Percentiles rank a stretch among this genome's conserved stretches.
These are phyloP conservation scores for Platygyra sinensis DNA, from an alignment of 64 coral and sea anemone genomes.

Conservation along the genomic window DNA sequence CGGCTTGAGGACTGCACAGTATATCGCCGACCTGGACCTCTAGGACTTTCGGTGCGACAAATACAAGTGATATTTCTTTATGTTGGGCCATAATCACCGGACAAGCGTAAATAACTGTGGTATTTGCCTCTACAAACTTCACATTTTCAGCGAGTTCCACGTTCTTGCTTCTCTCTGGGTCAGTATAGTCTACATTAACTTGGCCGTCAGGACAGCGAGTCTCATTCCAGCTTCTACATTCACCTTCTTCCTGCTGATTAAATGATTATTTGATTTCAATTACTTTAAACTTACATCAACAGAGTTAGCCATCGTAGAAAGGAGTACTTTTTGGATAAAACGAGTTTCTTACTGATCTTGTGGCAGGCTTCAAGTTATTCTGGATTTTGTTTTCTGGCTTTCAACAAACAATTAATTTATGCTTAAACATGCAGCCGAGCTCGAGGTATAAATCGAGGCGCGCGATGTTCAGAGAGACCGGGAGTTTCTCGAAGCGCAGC, in stretches of 20 bases:
- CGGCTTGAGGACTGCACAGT: conserved; percentile 50
- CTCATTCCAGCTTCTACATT: conserved; percentile 29
- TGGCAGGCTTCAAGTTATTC: too few species aligned
- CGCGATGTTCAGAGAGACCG: too few species aligned
- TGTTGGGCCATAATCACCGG: conserved; percentile 19
- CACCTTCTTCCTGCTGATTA: background rate
- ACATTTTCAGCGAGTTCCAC: conserved; percentile 27
- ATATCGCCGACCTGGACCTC: conserved; percentile 5
- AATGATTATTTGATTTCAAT: background rate
- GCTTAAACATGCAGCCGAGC: too few species aligned
- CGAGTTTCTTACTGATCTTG: too few species aligned
- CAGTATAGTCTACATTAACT: conserved; percentile 23
- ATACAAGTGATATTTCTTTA: background rate
- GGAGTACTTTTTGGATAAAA: too few species aligned
- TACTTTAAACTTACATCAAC: background rate
- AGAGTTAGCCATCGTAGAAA: too few species aligned
- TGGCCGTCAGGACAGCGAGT: conserved; percentile 36
- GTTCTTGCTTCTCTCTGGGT: conserved; percentile 32
- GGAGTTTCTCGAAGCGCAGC: too few species aligned
- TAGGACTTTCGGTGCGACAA: conserved; percentile 31
- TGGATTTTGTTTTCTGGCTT: too few species aligned
- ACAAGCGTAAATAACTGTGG: conserved; percentile 22
- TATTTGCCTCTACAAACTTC: conserved; percentile 22
- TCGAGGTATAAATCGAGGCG: too few species aligned
- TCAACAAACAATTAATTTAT: too few species aligned